phyloP scores from a whole-genome alignment of 2,888 invertebrate genomes.

The Pseudanteris insignis region DNA sequence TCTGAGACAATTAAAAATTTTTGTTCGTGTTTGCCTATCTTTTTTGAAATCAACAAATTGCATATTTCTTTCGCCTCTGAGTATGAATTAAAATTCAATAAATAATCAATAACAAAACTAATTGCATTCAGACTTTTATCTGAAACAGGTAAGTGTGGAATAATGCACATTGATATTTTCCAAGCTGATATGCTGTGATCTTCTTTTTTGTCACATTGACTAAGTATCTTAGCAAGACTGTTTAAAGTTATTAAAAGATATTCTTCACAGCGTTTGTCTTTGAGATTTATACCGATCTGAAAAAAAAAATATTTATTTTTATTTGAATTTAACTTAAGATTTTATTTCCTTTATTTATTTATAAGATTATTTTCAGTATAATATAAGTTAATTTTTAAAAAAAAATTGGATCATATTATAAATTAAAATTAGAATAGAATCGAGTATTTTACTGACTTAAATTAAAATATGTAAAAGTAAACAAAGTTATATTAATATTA shows the following conservation, averaged over 20 bases:
- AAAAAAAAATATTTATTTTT: no score
- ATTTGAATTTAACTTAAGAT: no score
- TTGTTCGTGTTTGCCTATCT: constrained; percentile 12
- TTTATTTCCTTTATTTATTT: no score
- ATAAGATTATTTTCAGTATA: no score
- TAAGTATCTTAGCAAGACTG: constrained; percentile 13
- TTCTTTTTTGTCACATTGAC: not conserved
- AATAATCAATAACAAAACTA: constrained; percentile 53
- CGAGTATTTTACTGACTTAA: no score
- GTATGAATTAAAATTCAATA: constrained; percentile 49
- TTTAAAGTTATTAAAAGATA: constrained; percentile 7
- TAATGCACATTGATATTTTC: constrained; percentile 46
- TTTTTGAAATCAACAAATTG: constrained; percentile 45
- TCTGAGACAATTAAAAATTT: constrained; percentile 40
- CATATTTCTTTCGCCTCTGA: constrained; percentile 51
- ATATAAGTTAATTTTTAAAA: no score
- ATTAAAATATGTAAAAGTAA: no score
- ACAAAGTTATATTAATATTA: no score
- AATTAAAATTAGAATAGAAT: no score
- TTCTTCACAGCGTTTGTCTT: constrained; percentile 10
- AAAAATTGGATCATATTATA: no score
- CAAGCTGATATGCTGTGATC: constrained; percentile 46
- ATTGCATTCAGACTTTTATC: constrained; percentile 50
- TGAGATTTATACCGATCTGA: constrained; percentile 3
- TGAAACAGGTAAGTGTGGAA: constrained; percentile 45